Evolutionary conservation across 2,113 vertebrate genomes (phyloP).

Genomic region (Anser cygnoides): DNA sequence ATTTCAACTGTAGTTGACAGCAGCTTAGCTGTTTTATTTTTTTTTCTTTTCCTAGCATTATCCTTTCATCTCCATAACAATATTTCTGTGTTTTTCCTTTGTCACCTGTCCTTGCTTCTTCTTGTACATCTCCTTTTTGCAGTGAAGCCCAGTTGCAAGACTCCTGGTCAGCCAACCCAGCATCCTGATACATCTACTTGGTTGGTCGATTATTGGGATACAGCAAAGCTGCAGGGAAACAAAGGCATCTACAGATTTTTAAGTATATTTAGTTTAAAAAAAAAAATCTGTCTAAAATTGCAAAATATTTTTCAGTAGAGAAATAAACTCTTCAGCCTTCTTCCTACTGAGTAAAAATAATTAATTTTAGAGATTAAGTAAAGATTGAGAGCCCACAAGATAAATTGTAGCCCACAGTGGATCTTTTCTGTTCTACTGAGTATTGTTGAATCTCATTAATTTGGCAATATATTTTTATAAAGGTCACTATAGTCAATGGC

Average conservation of each 20-base stretch:
- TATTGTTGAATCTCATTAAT: neutral
- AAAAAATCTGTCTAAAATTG: neutral
- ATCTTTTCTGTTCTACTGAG: neutral
- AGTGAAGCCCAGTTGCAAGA: neutral
- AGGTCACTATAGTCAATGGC: neutral
- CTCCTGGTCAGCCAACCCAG: neutral
- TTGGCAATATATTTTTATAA: neutral
- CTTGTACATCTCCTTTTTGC: neutral
- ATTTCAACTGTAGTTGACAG: neutral
- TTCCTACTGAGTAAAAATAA: neutral
- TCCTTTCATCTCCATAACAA: neutral
- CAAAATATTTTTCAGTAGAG: neutral
- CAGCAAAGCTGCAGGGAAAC: neutral
- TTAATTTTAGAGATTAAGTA: neutral
- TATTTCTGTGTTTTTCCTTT: neutral
- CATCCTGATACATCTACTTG: too few relatives aligned
- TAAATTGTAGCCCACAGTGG: neutral
- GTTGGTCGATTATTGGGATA: neutral
- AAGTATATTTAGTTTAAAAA: neutral
- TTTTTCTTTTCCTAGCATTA: neutral
- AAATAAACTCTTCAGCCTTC: neutral
- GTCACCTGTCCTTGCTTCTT: neutral
- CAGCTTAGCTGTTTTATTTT: neutral
- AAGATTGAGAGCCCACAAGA: neutral
- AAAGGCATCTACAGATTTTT: neutral